Base-by-base conservation (phyloP, 2,113 vertebrate genomes). In the Gracilinanus agilis region DNA sequence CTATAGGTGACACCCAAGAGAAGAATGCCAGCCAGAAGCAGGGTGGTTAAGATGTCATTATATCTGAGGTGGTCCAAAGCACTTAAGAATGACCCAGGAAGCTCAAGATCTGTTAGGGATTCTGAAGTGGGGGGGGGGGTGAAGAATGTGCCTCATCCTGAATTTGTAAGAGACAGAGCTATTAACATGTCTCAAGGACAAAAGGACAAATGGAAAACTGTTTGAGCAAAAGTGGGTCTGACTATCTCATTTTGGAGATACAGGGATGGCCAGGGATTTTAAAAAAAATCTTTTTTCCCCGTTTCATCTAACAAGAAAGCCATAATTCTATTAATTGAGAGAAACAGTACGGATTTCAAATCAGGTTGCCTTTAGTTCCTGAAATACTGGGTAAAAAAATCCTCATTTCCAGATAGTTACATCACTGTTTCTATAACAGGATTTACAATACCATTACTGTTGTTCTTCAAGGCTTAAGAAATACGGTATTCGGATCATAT, bases 341-440 rank as follows among this genome's bases (percentile, higher is more conserved):
- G 99, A 99, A 99, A 99, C 98, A 99, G 99, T 99, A 99, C 99
- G 99, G 99, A 99, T 97, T 97, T 98, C 97, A 98, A 98, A 99
- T 97, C 98, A 98, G 98, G 99, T 97, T 98, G 99, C 98, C 98
- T 98, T 98, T 98, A 98, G 93, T 98, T 93, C 97, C 96, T 97
- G 95, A 97, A 97, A 97, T 97, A 98, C 98, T 98, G 97, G 96
- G 97, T 9, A 96, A 96, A 92, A 96, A 92, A 94, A 97, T 94
- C 97, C 97, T 97, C 61, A 55, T 94, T 96, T 95, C 97, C 97
- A 91, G 97, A 96, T 96, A 94, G 95, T 99, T 99, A 99, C 99
- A 99, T 99, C 88, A 99, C 99, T 99, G 99, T 98, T 97, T 99
- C 99, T 99, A 99, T 99, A 96, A 99, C 99, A 19, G 99, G 99